Conservation (phyloP, 30 jellyfish, hydroid and myxozoan genomes). For the Aurelia aurita complex sp. Pacific region DNA sequence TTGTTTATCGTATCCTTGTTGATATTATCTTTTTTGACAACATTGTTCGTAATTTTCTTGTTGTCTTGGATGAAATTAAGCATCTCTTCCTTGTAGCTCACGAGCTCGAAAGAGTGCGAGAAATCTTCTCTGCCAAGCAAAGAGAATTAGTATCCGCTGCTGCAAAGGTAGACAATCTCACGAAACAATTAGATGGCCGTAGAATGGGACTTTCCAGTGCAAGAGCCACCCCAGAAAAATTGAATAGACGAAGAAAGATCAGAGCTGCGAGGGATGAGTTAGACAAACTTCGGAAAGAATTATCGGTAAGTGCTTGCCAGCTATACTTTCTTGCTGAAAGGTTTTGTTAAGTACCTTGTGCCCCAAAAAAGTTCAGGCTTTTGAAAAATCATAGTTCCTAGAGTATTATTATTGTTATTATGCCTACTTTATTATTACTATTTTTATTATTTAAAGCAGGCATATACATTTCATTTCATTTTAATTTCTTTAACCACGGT, state of each 20-base stretch:
- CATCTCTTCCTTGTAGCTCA: constrained; percentile 58
- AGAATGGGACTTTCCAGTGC: constrained; percentile 82
- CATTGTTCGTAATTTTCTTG: not conserved
- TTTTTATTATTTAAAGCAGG: too few species aligned
- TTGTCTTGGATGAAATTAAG: not conserved
- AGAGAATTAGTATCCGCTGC: constrained; percentile 88
- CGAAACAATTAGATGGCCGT: constrained; percentile 89
- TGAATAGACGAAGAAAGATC: constrained; percentile 90
- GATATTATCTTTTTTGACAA: too few species aligned
- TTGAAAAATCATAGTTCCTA: too few species aligned
- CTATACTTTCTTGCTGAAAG: too few species aligned
- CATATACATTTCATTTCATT: too few species aligned
- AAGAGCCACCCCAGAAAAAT: constrained; percentile 89
- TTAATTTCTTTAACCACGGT: too few species aligned
- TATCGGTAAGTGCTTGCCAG: constrained; percentile 63
- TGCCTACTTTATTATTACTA: too few species aligned
- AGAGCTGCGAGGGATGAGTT: constrained; percentile 95
- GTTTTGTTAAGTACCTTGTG: too few species aligned
- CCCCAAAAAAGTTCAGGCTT: too few species aligned
- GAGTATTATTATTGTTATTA: too few species aligned
- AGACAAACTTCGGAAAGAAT: constrained; percentile 86
- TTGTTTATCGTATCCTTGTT: too few species aligned
- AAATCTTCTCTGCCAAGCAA: constrained; percentile 86
- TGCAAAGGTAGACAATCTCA: constrained; percentile 87
- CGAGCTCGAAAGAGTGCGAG: constrained; percentile 89